A percentile compares a stretch with the other conserved stretches of the same genome.
Conservation (phyloP, 2,888 invertebrate genomes). For the Seira musarum region DNA sequence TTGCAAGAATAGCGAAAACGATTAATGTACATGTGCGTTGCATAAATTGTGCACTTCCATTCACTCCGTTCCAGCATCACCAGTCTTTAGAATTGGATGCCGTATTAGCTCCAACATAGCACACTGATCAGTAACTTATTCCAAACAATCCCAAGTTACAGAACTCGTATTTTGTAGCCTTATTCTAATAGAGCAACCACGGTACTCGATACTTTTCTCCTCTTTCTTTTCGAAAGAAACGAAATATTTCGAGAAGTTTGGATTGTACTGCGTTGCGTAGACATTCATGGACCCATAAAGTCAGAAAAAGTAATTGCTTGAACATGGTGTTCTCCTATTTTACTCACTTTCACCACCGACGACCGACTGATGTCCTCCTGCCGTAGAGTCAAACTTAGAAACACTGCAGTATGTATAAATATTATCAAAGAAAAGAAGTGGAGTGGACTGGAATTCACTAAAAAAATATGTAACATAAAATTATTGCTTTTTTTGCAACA, state of each 20-base stretch:
- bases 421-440: neutral
- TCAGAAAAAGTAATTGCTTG: slow-evolving; percentile 34
- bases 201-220: neutral
- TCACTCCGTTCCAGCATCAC: neutral
- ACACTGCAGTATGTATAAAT: neutral
- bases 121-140: too few species aligned
- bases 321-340: slow-evolving; percentile 19
- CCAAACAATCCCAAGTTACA: too few species aligned
- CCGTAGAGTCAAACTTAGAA: neutral
- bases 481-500: slow-evolving; percentile 3
- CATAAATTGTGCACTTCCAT: slow-evolving; percentile 27
- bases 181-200: too few species aligned
- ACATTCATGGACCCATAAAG: slow-evolving; percentile 34
- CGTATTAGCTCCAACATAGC: too few species aligned
- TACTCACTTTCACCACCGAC: neutral
- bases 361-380: neutral
- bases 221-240: neutral
- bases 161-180: too few species aligned
- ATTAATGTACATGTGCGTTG: slow-evolving; percentile 29
- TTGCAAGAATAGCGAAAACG: slow-evolving; percentile 3
- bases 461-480: slow-evolving; percentile 3
- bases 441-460: neutral
- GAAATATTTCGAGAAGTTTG: neutral
- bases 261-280: neutral
- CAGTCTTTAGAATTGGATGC: too few species aligned